Percentiles rank a stretch among this genome's conserved stretches.
Conservation (phyloP, 2,113 vertebrate genomes). For the Gobio gobio region DNA sequence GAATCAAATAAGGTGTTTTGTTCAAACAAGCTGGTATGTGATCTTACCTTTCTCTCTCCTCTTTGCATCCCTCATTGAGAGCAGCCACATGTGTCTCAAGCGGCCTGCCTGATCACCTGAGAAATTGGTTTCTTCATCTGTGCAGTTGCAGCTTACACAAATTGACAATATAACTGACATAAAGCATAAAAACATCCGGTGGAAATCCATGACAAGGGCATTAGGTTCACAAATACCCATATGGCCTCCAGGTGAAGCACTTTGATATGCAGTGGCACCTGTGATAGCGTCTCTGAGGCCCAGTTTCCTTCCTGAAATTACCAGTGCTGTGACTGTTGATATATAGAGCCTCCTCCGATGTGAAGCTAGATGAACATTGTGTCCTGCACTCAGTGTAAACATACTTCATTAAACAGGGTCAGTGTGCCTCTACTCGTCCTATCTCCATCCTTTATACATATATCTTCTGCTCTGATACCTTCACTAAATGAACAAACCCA, state of each 20-base stretch:
- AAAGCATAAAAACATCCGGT: constrained; percentile 14
- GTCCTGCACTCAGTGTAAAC: constrained; percentile 54
- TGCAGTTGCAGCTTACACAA: constrained; percentile 12
- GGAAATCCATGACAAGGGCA: constrained; percentile 50
- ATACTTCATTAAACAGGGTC: constrained; percentile 29
- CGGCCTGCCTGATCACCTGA: constrained; percentile 39
- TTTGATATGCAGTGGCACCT: not conserved
- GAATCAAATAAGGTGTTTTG: not conserved
- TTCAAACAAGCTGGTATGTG: not conserved
- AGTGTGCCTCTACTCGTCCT: constrained; percentile 17
- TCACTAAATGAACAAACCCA: constrained; percentile 10
- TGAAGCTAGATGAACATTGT: constrained; percentile 43
- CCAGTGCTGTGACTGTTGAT: not conserved
- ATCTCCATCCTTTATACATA: constrained; percentile 47
- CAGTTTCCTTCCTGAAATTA: constrained; percentile 2
- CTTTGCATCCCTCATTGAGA: constrained; percentile 61
- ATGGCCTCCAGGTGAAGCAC: not conserved
- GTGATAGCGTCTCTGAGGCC: not conserved
- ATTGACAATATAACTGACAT: constrained; percentile 54
- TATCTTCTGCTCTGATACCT: constrained; percentile 51
- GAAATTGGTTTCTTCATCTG: not conserved
- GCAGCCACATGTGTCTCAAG: constrained; percentile 63
- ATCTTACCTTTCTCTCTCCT: constrained; percentile 65
- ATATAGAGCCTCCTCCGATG: not conserved
- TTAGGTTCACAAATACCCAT: constrained; percentile 29